A percentile compares a stretch with the other conserved stretches of the same genome.
These are phyloP conservation scores for Asarcornis scutulata DNA, from an alignment of 2,113 vertebrate species.

Conservation along the genomic window DNA sequence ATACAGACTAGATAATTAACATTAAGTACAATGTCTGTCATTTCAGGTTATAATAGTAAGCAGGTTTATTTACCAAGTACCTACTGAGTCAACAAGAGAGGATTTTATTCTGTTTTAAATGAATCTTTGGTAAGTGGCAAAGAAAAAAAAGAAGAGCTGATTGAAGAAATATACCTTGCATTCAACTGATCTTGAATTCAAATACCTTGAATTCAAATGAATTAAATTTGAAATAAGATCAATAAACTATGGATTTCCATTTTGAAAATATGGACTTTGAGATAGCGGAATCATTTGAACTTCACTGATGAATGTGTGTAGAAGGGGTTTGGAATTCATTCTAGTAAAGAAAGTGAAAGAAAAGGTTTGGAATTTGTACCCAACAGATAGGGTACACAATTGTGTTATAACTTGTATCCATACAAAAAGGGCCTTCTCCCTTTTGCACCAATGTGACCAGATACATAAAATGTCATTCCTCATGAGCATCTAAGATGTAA, in stretches of 20 bases:
- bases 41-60: background rate
- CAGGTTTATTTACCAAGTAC: background rate
- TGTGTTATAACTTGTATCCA: background rate
- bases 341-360: background rate
- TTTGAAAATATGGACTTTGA: background rate
- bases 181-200: background rate
- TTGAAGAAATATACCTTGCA: conserved; percentile 40
- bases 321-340: background rate
- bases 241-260: background rate
- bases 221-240: background rate
- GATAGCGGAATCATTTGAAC: background rate
- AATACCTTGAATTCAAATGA: background rate
- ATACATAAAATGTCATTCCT: background rate
- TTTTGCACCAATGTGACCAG: background rate
- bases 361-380: background rate
- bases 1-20: background rate
- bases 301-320: background rate
- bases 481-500: background rate
- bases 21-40: background rate
- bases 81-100: conserved; percentile 23
- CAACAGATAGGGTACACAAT: background rate
- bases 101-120: conserved; percentile 3
- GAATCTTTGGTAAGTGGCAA: background rate
- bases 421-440: background rate
- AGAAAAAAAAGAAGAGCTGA: conserved; percentile 3